Conservation (phyloP, 2,888 invertebrate genomes). For the Oithona nana region DNA sequence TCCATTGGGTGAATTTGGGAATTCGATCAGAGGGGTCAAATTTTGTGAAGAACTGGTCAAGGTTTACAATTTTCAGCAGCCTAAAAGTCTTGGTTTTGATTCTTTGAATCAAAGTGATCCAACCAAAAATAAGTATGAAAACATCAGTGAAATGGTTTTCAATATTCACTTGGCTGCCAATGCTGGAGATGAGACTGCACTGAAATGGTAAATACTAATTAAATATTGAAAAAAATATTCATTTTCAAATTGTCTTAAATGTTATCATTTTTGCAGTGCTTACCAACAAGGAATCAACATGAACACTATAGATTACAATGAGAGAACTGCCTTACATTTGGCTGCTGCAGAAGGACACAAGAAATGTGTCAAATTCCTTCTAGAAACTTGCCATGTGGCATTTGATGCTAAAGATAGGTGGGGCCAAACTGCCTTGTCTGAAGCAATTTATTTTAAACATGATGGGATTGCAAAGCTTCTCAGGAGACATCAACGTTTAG, state of each 20-base stretch:
- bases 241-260: not conserved
- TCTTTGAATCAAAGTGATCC: not conserved
- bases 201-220: not conserved
- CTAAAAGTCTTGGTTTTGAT: slow-evolving; percentile 25
- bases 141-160: not conserved
- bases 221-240: too few species aligned
- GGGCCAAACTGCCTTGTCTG: not conserved
- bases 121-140: not conserved
- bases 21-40: slow-evolving; percentile 72
- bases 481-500: too few species aligned
- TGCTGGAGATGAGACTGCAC: not conserved
- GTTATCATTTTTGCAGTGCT: not conserved
- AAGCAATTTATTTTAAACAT: too few species aligned
- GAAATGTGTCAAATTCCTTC: slow-evolving; percentile 66
- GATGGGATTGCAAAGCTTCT: too few species aligned
- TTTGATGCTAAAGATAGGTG: slow-evolving; percentile 9
- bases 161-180: not conserved
- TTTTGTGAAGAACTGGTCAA: slow-evolving; percentile 80
- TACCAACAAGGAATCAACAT: slow-evolving; percentile 13
- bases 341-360: slow-evolving; percentile 86
- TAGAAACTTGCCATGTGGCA: not conserved
- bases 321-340: slow-evolving; percentile 65
- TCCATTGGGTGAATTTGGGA: slow-evolving; percentile 67
- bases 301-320: slow-evolving; percentile 20
- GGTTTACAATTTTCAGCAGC: slow-evolving; percentile 86